Conservation (phyloP, 2,888 invertebrate species). For the Octonoba sinensis region DNA sequence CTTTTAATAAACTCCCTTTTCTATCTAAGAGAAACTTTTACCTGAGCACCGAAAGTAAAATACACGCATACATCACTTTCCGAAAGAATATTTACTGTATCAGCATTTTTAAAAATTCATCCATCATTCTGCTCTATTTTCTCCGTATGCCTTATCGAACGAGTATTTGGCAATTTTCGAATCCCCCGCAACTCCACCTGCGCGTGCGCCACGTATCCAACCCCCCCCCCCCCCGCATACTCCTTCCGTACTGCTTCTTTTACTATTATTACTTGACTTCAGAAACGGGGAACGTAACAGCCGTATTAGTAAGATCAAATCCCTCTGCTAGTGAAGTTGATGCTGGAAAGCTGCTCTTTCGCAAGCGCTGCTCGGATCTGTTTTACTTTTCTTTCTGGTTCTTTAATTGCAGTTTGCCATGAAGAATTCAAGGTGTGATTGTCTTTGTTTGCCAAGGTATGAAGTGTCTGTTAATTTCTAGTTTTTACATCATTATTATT, state of each 20-base stretch:
- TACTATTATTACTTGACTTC: background rate
- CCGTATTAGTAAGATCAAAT: too few relatives aligned
- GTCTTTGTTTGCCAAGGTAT: too few relatives aligned
- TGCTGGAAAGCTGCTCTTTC: too few relatives aligned
- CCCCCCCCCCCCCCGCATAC: constrained; percentile 6
- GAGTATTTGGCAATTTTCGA: constrained; percentile 11
- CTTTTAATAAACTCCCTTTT: too few relatives aligned
- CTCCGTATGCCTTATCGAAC: constrained; percentile 6
- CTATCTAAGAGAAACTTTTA: too few relatives aligned
- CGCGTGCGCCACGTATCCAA: constrained; percentile 4
- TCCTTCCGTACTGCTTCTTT: background rate
- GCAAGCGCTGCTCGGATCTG: too few relatives aligned
- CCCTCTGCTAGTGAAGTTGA: too few relatives aligned
- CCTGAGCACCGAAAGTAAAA: background rate
- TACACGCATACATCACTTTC: constrained; percentile 5
- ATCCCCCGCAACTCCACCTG: constrained; percentile 26
- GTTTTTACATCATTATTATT: too few relatives aligned
- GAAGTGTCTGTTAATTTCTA: too few relatives aligned
- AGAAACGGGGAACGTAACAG: background rate
- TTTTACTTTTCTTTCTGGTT: too few relatives aligned
- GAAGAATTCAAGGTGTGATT: too few relatives aligned
- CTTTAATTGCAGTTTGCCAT: too few relatives aligned
- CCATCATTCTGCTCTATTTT: constrained; percentile 32
- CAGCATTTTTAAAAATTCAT: constrained; percentile 48
- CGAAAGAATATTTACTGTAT: background rate